Evolutionary conservation across 2,888 invertebrate species (phyloP), one percentile per base, ranked within the genome.

Genomic region (Acrocyrtus sp.): DNA sequence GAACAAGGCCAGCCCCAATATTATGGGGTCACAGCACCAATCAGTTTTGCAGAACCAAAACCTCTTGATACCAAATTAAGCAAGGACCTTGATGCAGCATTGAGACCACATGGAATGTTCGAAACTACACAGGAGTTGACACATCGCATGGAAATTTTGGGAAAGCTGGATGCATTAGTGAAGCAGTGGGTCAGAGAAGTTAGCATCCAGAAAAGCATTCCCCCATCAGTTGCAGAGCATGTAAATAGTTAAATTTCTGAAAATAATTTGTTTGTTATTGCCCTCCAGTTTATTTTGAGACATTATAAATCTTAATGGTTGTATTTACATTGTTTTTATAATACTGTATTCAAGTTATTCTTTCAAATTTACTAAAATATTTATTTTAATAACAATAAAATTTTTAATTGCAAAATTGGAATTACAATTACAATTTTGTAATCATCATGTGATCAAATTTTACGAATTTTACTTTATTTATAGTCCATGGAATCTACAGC

Each of bases 401-500:
- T 51, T 22, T 24, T 29, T 34, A 0, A 22, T 6, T 57, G 6
- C 17, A 29, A 19, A 66, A 58, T 67, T 78, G 54, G 74, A 77
- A 74, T 74, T 78, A 72, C 70, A 74, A 54, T 79, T 75, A n/a
- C n/a, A n/a, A n/a, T n/a, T n/a, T n/a, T n/a, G n/a, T n/a, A n/a
- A n/a, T n/a, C n/a, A n/a, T n/a, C n/a, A n/a, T n/a, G n/a, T n/a
- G n/a, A n/a, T n/a, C n/a, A n/a, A n/a, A n/a, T n/a, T n/a, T n/a
- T n/a, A n/a, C 24, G 17, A 17, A 17, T 3, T 24, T 43, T 50
- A 1, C 41, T 39, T 51, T 72, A 62, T 77, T 85, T 84, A 41
- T 84, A 95, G 95, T 90, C 82, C 95, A 94, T 85, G 97, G 98
- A 62, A 96, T 99, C 81, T 99, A 99, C 87, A 98, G 98, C 57